Conservation (phyloP, 2,888 invertebrate genomes). For the Torymus tubicola region DNA sequence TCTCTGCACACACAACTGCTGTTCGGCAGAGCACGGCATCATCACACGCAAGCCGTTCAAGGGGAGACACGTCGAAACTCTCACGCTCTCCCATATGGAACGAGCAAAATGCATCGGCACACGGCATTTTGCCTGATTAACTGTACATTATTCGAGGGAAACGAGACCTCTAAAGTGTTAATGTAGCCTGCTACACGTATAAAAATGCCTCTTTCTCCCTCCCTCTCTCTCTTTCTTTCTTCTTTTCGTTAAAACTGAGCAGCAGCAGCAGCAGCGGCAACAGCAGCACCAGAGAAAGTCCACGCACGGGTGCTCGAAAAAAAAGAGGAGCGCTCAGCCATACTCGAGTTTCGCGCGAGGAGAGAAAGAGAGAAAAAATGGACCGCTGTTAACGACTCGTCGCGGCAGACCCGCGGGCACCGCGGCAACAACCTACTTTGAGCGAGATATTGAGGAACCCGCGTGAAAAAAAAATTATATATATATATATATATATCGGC, state of each 20-base stretch:
- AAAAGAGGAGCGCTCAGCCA: slow-evolving; percentile 4
- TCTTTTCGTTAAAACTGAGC: slow-evolving; percentile 11
- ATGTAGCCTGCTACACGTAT: slow-evolving; percentile 30
- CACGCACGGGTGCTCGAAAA: not conserved
- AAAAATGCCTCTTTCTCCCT: not conserved
- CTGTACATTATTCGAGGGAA: slow-evolving; percentile 28
- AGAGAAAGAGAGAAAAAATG: slow-evolving; percentile 27
- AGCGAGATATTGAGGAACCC: not conserved
- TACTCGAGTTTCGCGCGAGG: slow-evolving; percentile 31
- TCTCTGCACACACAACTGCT: too few relatives aligned
- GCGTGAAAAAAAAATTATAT: slow-evolving; percentile 2
- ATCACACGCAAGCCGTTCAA: too few relatives aligned
- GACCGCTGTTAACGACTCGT: not conserved
- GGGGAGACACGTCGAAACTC: too few relatives aligned
- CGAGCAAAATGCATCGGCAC: not conserved
- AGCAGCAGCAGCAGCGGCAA: not conserved
- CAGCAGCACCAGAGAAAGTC: slow-evolving; percentile 39
- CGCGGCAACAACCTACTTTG: slow-evolving; percentile 29
- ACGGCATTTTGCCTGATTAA: slow-evolving; percentile 14
- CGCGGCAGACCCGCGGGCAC: slow-evolving; percentile 25
- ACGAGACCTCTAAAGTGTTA: slow-evolving; percentile 25
- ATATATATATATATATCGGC: not conserved
- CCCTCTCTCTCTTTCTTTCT: not conserved
- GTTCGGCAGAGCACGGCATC: too few relatives aligned
- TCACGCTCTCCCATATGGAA: not conserved